Base-by-base conservation (phyloP, 2,797 vertebrate species). In the Helarctos malayanus region DNA sequence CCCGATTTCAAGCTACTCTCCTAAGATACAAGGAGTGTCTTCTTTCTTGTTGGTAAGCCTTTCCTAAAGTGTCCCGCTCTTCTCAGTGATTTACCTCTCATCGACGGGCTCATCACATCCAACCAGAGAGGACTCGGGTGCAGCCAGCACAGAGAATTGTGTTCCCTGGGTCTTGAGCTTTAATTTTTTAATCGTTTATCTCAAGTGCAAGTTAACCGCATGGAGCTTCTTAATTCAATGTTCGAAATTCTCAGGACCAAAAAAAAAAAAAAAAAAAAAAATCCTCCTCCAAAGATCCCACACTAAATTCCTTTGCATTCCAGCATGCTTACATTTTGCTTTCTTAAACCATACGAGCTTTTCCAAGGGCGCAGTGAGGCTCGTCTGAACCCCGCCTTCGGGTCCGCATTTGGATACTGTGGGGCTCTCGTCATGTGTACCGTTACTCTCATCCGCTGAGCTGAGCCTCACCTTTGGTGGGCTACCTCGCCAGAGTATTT, bases 151-250 rank as follows among this genome's bases (percentile, higher is more conserved):
- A 61, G 82, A 88, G 91, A 95, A 84, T 18, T 6, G 0, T 18
- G 49, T 88, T 94, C 88, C 7, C 10, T 78, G 63, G 89, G 32
- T 87, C 82, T 96, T 91, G 45, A 85, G 61, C 86, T 83, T 19
- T 97, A 65, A 29, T 95, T 93, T 98, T 98, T 95, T 73, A 84
- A 92, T 96, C 95, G 87, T 91, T 7, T 83, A 73, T 84, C 89
- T 86, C 0, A 93, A 97, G n/a, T 88, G 92, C 97, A 91, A 95
- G 83, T 97, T 97, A 97, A 97, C 95, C 93, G 97, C 97, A 94
- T 96, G 96, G 91, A 97, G 89, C 84, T 97, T 97, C 95, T 95
- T 98, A 98, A 96, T 97, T 89, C 86, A 75, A 94, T 96, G 18
- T 29, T 61, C 76, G 7, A 32, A 35, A 89, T 96, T 90, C 83